Conservation (phyloP, 2,888 invertebrate genomes). For the Serrognathus titanus region DNA sequence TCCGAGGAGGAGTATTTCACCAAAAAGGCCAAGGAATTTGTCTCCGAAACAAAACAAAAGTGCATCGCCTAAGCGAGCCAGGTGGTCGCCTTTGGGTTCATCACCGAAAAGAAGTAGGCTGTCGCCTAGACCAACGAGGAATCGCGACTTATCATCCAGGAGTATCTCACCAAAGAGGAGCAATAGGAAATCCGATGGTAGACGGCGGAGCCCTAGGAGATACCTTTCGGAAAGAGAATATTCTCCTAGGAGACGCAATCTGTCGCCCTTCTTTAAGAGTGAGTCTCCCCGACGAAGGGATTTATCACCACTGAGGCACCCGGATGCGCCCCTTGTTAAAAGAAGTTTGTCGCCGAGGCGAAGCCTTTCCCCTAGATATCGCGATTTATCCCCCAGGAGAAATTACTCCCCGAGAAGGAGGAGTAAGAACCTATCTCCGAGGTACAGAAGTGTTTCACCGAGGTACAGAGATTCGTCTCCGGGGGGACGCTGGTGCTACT, state of each 20-base stretch:
- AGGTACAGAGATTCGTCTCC: conserved; percentile 14
- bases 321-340: conserved; percentile 11
- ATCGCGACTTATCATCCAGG: no score
- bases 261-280: conserved; percentile 2
- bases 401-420: conserved; percentile 10
- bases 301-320: background rate
- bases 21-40: background rate
- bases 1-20: conserved; percentile 7
- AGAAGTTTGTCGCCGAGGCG: conserved; percentile 26
- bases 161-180: no score
- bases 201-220: background rate
- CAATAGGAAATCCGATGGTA: no score
- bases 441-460: background rate
- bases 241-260: conserved; percentile 9
- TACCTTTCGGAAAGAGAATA: background rate
- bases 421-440: conserved; percentile 10
- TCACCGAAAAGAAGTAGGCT: conserved; percentile 5
- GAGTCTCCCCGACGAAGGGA: background rate
- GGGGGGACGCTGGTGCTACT: background rate
- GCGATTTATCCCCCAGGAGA: conserved; percentile 12
- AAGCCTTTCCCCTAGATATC: conserved; percentile 12
- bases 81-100: background rate
- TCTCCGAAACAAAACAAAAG: no score
- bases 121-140: background rate
- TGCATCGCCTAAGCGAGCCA: no score